Evolutionary conservation across 2,888 invertebrate species (phyloP).

Genomic region (Tiliacea citrago): DNA sequence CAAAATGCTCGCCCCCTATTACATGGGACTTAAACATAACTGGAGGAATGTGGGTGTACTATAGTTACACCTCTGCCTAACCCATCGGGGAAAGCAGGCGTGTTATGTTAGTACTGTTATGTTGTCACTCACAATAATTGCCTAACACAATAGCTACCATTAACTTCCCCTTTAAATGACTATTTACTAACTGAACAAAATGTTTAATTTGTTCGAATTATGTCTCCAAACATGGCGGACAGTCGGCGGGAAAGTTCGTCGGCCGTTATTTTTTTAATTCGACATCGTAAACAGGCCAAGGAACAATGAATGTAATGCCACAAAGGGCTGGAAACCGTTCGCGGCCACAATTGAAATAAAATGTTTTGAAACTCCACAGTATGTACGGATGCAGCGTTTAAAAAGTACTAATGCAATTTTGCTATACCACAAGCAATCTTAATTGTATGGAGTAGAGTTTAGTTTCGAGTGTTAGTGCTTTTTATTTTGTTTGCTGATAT

Average conservation of each 20-base stretch:
- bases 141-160: not conserved
- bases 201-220: slow-evolving; percentile 11
- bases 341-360: slow-evolving; percentile 62
- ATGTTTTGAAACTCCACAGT: slow-evolving; percentile 59
- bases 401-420: slow-evolving; percentile 44
- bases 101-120: too few relatives aligned
- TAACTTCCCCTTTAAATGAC: not conserved
- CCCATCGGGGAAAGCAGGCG: not conserved
- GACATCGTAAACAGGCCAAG: slow-evolving; percentile 53
- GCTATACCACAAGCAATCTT: slow-evolving; percentile 27
- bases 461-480: slow-evolving; percentile 1
- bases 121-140: not conserved
- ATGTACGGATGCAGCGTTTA: slow-evolving; percentile 46
- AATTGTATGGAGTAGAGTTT: slow-evolving; percentile 7
- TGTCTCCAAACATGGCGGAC: slow-evolving; percentile 39
- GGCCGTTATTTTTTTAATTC: slow-evolving; percentile 58
- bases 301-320: slow-evolving; percentile 63
- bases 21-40: too few relatives aligned
- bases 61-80: not conserved
- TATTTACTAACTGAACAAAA: slow-evolving; percentile 20
- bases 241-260: slow-evolving; percentile 35
- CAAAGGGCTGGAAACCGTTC: slow-evolving; percentile 58
- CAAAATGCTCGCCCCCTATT: too few relatives aligned
- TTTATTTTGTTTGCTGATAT: slow-evolving; percentile 42
- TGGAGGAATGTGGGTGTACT: not conserved